These are phyloP conservation scores for Falco novaeseelandiae DNA, from an alignment of 2,797 vertebrate species.

Conservation along the genomic window DNA sequence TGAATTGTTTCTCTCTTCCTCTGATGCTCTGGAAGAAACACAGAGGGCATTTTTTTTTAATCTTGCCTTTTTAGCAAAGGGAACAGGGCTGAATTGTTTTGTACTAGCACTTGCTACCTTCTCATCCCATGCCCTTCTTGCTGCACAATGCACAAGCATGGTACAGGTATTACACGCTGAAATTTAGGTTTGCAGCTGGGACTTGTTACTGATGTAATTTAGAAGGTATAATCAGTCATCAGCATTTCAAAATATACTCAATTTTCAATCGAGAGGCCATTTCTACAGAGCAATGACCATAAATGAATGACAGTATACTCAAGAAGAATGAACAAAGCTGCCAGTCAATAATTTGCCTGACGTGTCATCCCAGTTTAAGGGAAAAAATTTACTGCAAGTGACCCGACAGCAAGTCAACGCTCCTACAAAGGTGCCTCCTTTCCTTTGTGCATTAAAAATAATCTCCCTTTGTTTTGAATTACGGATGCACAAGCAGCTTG, in stretches of 20 bases:
- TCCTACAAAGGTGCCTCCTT: background rate
- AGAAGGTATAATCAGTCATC: background rate
- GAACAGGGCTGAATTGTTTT: background rate
- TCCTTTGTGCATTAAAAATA: background rate
- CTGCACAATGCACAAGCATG: background rate
- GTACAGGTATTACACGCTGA: background rate
- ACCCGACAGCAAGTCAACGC: background rate
- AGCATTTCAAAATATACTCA: slow-evolving; percentile 10
- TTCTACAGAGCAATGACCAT: slow-evolving; percentile 15
- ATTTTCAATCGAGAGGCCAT: background rate
- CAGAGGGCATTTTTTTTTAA: background rate
- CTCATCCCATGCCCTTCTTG: background rate
- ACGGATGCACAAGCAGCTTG: background rate
- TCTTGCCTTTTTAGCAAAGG: background rate
- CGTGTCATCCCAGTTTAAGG: slow-evolving; percentile 3
- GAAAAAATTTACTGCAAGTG: background rate
- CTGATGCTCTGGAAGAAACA: background rate
- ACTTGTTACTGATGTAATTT: background rate
- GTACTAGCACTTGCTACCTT: background rate
- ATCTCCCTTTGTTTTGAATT: background rate
- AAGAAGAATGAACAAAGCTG: background rate
- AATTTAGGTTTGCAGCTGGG: slow-evolving; percentile 18
- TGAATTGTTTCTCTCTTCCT: slow-evolving; percentile 34
- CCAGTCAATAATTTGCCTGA: background rate
- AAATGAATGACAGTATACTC: background rate